Evolutionary conservation across 2,113 vertebrate genomes (phyloP).

Genomic region (Xiphophorus couchianus): DNA sequence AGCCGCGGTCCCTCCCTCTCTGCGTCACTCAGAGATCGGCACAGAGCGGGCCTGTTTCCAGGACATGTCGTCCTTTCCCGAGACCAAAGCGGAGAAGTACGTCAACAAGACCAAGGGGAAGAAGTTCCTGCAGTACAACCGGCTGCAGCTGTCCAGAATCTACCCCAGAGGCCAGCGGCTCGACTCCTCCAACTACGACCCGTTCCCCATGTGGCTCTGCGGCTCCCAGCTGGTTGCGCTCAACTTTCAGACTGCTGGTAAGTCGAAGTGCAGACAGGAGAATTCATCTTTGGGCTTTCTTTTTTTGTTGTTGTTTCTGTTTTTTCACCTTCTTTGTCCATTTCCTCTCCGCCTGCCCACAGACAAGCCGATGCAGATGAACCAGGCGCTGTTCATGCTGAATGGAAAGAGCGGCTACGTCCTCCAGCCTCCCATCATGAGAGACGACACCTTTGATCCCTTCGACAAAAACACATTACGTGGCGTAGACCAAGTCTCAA

Average conservation of each 20-base stretch:
- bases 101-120: conserved; percentile 97
- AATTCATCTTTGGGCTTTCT: background rate
- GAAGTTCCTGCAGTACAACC: conserved; percentile 98
- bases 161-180: conserved; percentile 97
- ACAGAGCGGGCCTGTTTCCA: conserved; percentile 95
- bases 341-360: background rate
- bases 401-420: conserved; percentile 93
- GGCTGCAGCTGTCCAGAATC: conserved; percentile 95
- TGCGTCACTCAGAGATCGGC: conserved; percentile 87
- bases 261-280: background rate
- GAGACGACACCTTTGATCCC: conserved; percentile 93
- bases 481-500: conserved; percentile 81
- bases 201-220: conserved; percentile 98
- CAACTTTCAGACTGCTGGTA: conserved; percentile 99
- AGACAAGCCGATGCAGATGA: conserved; percentile 99
- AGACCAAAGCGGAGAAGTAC: conserved; percentile 97
- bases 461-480: conserved; percentile 91
- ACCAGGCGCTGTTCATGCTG: conserved; percentile 96
- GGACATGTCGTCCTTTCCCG: conserved; percentile 98
- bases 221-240: conserved; percentile 97
- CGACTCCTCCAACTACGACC: conserved; percentile 98
- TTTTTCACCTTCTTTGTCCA: background rate
- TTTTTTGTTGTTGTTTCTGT: background rate
- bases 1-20: background rate
- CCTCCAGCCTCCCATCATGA: conserved; percentile 92